Evolutionary conservation across 2,888 invertebrate species (phyloP).

Genomic region (Drosophila anomelani): DNA sequence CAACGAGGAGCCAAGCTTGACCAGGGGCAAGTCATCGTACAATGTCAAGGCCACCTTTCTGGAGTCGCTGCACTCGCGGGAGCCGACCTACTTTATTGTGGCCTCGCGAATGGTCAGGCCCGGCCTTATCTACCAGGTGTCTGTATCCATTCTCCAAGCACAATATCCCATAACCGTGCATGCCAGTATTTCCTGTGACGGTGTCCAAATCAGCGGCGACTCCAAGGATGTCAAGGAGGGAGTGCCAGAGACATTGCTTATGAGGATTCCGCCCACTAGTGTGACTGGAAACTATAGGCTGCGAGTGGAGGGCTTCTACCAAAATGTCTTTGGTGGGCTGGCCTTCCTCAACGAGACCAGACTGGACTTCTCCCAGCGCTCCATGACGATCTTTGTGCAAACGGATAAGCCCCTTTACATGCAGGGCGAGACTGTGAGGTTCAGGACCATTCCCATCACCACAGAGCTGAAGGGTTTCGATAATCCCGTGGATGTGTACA

Average conservation of each 20-base stretch:
- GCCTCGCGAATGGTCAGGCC: conserved; percentile 96
- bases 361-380: conserved; percentile 93
- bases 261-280: conserved; percentile 94
- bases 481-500: conserved; percentile 95
- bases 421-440: conserved; percentile 95
- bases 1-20: conserved; percentile 65
- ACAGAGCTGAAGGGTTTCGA: conserved; percentile 96
- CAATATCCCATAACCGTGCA: conserved; percentile 93
- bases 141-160: conserved; percentile 92
- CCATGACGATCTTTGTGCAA: conserved; percentile 98
- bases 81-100: conserved; percentile 93
- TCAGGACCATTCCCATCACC: conserved; percentile 96
- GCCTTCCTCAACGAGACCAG: conserved; percentile 95
- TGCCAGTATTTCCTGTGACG: conserved; percentile 95
- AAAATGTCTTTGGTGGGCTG: conserved; percentile 90
- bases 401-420: conserved; percentile 97
- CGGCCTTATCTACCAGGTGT: conserved; percentile 94
- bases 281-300: conserved; percentile 93
- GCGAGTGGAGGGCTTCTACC: conserved; percentile 91
- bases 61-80: conserved; percentile 78
- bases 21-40: conserved; percentile 79
- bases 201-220: conserved; percentile 94
- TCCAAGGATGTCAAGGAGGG: conserved; percentile 93
- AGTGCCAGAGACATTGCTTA: conserved; percentile 94
- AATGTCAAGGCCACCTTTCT: conserved; percentile 77